These are phyloP conservation scores for Leptinotarsa undecemlineata DNA, from an alignment of 1,140 invertebrate genomes.

Conservation along the genomic window DNA sequence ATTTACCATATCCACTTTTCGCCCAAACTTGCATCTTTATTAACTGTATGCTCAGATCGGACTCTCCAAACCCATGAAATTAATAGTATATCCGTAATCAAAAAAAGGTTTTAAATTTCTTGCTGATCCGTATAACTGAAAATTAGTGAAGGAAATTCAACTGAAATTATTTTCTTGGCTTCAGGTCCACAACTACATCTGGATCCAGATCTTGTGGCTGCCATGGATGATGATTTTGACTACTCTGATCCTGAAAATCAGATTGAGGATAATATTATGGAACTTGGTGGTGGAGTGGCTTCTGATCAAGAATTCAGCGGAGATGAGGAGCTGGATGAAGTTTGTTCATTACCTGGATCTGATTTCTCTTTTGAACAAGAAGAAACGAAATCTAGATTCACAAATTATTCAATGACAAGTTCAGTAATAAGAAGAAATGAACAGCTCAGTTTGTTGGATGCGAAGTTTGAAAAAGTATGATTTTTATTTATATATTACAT, in stretches of 20 bases:
- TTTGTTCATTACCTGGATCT: conserved; percentile 59
- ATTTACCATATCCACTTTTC: too few species aligned
- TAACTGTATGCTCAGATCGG: too few species aligned
- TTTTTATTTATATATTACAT: not conserved
- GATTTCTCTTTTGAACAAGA: conserved; percentile 64
- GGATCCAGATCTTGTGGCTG: conserved; percentile 92
- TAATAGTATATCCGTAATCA: not conserved
- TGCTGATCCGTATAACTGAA: not conserved
- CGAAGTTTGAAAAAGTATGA: conserved; percentile 85
- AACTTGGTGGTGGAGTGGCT: conserved; percentile 71
- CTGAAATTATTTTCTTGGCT: conserved; percentile 28
- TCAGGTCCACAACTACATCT: conserved; percentile 78
- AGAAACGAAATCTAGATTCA: conserved; percentile 87
- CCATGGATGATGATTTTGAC: conserved; percentile 91
- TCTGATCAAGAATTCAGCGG: conserved; percentile 49
- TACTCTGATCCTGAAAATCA: conserved; percentile 80
- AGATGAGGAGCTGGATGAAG: conserved; percentile 61
- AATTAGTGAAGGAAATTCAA: not conserved
- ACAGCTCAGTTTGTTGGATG: conserved; percentile 81
- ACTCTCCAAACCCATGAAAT: not conserved
- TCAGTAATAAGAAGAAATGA: conserved; percentile 88
- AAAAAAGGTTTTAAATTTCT: not conserved
- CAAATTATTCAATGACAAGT: conserved; percentile 92
- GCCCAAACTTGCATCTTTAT: too few species aligned
- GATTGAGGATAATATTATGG: conserved; percentile 90